A percentile compares a stretch with the other conserved stretches of the same genome.
phyloP scores from a whole-genome alignment of 1,140 invertebrate species.

The Drosophila nikananu region DNA sequence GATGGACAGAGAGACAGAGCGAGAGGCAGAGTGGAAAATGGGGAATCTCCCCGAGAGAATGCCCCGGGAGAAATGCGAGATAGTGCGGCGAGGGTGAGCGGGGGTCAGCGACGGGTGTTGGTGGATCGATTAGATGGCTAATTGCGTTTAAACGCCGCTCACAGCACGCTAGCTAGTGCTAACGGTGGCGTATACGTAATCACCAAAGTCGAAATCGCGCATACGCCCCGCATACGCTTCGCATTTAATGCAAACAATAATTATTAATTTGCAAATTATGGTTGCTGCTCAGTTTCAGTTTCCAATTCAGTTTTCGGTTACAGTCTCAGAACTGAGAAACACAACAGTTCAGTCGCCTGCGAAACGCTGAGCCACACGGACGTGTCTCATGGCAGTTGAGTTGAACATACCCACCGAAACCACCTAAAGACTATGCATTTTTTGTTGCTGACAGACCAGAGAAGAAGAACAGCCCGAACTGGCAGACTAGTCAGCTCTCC shows the following conservation, averaged over 20 bases:
- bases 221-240: conserved; percentile 27
- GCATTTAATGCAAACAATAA: conserved; percentile 38
- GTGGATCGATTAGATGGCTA: conserved; percentile 37
- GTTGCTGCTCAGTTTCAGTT: conserved; percentile 4
- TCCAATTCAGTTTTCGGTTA: not conserved
- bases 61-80: not conserved
- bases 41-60: not conserved
- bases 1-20: no score
- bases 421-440: conserved; percentile 3
- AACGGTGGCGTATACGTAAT: conserved; percentile 37
- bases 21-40: not conserved
- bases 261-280: conserved; percentile 45
- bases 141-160: conserved; percentile 41
- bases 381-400: conserved; percentile 30
- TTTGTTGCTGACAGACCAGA: not conserved
- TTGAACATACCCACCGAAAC: not conserved
- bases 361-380: conserved; percentile 60
- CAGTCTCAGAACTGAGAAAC: not conserved
- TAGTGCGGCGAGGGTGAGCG: not conserved
- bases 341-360: conserved; percentile 52
- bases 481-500: conserved; percentile 1
- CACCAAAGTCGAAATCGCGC: conserved; percentile 12
- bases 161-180: conserved; percentile 9
- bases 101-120: not conserved
- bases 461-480: conserved; percentile 6